Conservation (phyloP, 2,113 vertebrate species). For the Toxostoma redivivum region DNA sequence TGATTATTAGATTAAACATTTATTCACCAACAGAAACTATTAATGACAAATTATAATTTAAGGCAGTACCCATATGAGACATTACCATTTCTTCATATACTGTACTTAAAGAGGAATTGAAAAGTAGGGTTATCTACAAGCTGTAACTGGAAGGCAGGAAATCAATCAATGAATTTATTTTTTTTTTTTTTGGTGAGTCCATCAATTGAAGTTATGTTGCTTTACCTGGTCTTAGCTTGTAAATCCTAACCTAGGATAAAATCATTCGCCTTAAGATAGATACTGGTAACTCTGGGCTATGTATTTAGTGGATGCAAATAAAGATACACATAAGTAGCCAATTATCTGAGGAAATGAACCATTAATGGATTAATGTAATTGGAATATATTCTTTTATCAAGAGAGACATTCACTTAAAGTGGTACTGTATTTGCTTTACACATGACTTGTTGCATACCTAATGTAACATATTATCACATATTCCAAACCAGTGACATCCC, state of each 20-base stretch:
- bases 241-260: slow-evolving; percentile 27
- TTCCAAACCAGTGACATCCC: neutral
- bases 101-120: neutral
- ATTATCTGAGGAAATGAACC: slow-evolving; percentile 68
- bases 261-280: slow-evolving; percentile 21
- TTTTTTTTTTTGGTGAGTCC: neutral
- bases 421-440: slow-evolving; percentile 41
- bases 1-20: neutral
- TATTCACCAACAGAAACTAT: neutral
- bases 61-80: neutral
- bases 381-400: slow-evolving; percentile 56
- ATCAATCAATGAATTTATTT: neutral
- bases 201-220: neutral
- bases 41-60: neutral
- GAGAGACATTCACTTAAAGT: slow-evolving; percentile 43
- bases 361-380: slow-evolving; percentile 65
- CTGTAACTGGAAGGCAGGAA: neutral
- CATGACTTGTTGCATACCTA: slow-evolving; percentile 51
- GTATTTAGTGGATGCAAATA: slow-evolving; percentile 53
- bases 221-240: neutral
- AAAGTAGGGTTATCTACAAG: neutral
- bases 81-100: neutral
- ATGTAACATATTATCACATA: slow-evolving; percentile 1
- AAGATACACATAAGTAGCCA: slow-evolving; percentile 57
- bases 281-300: slow-evolving; percentile 33